Base-by-base conservation (phyloP, 2,113 vertebrate genomes). In the Emydocephalus ijimae region DNA sequence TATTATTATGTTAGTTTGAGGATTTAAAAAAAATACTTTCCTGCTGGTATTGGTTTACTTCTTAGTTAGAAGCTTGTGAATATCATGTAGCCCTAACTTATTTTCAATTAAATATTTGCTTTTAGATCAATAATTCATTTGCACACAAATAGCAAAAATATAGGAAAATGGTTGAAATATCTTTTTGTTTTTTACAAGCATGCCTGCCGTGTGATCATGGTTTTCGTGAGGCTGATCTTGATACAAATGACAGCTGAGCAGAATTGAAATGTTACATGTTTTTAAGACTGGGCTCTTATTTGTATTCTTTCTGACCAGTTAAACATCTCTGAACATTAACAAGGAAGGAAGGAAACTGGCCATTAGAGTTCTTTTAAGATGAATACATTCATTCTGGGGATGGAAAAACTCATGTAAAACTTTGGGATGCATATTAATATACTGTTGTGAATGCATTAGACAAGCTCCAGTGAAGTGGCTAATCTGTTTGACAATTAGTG, bases 391-490 rank as follows among this genome's bases (percentile, higher is more conserved):
- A 59, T 92, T 61, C 59, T 85, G 55, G 21, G 89, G 74, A n/a
- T 92, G 29, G 45, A 86, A 85, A 92, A 54, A 48, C 29, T 45
- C 54, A 89, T 85, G 24, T 43, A 85, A 69, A 20, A 88, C 52
- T 64, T 61, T 21, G 15, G 74, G 52, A 59, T 90, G 74, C 1
- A 12, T 45, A 81, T 91, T 92, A 89, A 54, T 85, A 54, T 3
- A 88, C 88, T 93, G 14, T 93, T 87, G 26, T 2, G 26, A 34
- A 29, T 91, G 61, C 69, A 50, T 48, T 23, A 64, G 34, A 18
- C 88, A 34, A 91, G 55, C 91, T 92, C 1, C 95, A 95, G 54
- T 45, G 45, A 50, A 93, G 94, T 94, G 85, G 43, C 86, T 93
- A 90, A 92, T 24, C 87, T 93, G 24, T 85, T 5, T 43, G 12